Percentiles rank a stretch among this genome's conserved stretches.
These are phyloP conservation scores for Meriones psammophilus DNA, from an alignment of 2,797 vertebrate genomes.

Conservation along the genomic window DNA sequence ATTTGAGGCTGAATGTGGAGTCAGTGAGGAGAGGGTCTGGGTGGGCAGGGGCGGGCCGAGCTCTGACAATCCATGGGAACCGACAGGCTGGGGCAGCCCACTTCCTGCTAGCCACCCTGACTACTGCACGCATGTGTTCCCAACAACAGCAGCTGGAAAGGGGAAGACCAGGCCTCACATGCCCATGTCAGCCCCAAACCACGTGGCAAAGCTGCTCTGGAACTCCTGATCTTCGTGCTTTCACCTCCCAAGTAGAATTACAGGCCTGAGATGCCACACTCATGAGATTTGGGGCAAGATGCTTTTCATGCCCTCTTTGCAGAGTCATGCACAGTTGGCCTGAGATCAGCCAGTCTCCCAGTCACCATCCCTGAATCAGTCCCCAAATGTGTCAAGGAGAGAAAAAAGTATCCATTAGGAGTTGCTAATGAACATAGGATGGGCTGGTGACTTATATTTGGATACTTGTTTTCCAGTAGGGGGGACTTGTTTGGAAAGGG, in stretches of 20 bases:
- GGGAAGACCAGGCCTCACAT: background rate
- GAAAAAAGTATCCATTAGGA: background rate
- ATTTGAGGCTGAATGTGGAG: background rate
- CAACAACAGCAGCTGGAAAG: background rate
- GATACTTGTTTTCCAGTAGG: background rate
- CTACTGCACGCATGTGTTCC: accelerated
- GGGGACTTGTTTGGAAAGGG: background rate
- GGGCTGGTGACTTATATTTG: background rate
- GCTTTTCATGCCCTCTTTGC: background rate
- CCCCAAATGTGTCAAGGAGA: background rate
- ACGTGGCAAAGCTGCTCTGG: background rate
- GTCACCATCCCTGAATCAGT: background rate
- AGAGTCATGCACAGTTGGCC: background rate
- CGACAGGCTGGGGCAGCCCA: background rate
- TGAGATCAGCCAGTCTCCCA: background rate
- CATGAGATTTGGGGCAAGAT: background rate
- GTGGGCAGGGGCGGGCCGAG: background rate
- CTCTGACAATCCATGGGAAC: background rate
- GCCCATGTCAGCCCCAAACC: background rate
- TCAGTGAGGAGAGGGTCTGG: background rate
- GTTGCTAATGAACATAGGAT: constrained; percentile 27
- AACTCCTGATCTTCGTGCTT: background rate
- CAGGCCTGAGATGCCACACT: background rate
- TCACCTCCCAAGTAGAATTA: background rate
- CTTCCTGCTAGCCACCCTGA: background rate